Base-by-base conservation (phyloP, 2,888 invertebrate genomes). In the Steinernema carpocapsae region DNA sequence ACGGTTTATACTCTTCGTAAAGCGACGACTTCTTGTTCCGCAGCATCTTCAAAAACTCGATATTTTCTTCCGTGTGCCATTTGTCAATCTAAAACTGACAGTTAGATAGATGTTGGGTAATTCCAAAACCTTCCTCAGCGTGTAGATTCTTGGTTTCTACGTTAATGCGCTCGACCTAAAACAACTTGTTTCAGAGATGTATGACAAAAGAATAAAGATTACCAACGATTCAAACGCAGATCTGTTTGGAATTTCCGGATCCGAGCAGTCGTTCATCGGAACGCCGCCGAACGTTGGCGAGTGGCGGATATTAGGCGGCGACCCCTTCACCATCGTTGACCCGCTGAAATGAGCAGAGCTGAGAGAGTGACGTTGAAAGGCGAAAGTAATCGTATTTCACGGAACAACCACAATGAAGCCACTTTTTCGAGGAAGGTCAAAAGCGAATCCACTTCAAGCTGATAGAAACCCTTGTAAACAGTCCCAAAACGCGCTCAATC, bases 231-330 rank as follows among this genome's bases (percentile, higher is more conserved):
- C 80, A 72, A 81, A 81, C 7, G 37, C 56, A 6, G 77, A 74
- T n/a, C 80, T 29, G 71, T 81, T 75, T 3, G 81, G 81, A 7
- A 74, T 74, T 56, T 74, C 70, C 74, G 42, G 56, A 71, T 75
- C 74, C 75, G 72, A 72, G n/a, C n/a, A n/a, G n/a, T n/a, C n/a
- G n/a, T n/a, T n/a, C n/a, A n/a, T n/a, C n/a, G n/a, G n/a, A n/a
- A n/a, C n/a, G n/a, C n/a, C n/a, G n/a, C n/a, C n/a, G n/a, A n/a
- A n/a, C n/a, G n/a, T n/a, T 64, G 42, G 76, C 75, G 77, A 71
- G 72, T 74, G 75, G 48, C 45, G 56, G 72, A 72, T 70, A 71
- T 72, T 48, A 72, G 75, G 78, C 71, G 74, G 70, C 56, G 29
- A 29, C 10, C 75, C 64, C 75, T 75, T 73, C 74, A 73, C 51